Base-by-base conservation (phyloP, 2,113 vertebrate genomes). In the Rhea americana region DNA sequence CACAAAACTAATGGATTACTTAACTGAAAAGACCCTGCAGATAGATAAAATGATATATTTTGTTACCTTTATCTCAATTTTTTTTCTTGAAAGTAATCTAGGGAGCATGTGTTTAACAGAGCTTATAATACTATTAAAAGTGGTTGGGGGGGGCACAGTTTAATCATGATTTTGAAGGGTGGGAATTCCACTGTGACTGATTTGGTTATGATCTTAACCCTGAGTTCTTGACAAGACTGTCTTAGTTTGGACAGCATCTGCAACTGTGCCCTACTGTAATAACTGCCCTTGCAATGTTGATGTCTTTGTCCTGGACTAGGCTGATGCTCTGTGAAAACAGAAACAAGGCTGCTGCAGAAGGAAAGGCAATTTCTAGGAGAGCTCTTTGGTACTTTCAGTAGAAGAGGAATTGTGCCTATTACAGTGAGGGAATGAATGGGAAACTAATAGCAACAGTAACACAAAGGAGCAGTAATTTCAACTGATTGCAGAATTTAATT, bases 91-190 rank as follows among this genome's bases (percentile, higher is more conserved):
- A 41, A 37, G 48, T 83, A 78, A 85, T 67, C 72, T 72, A 55
- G 26, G 81, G 51, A 87, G 75, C 37, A 63, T 62, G 63, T 90
- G 24, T 87, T 95, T 87, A 94, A 85, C 67, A 62, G 55, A 82
- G 18, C 59, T 87, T 93, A 26, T 66, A 82, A 51, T 91, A 61
- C 63, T 79, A 65, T 86, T 86, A 68, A 3, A 90, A 82, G 22
- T 56, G 80, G 84, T 93, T 93, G 82, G 83, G 56, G 39, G 61
- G 39, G 48, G 66, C 15, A 17, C 24, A 65, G 89, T 90, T 84
- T 93, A 95, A 94, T 93, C 73, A 72, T 72, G 86, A 83, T 35
- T 88, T 78, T 51, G 92, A 91, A 95, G 90, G 61, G 43, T 94
- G 65, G 65, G 78, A 96, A 87, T 89, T 92, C 51, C 8, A 78